Base-by-base conservation (phyloP, 2,888 invertebrate species). In the Cerastis leucographa region DNA sequence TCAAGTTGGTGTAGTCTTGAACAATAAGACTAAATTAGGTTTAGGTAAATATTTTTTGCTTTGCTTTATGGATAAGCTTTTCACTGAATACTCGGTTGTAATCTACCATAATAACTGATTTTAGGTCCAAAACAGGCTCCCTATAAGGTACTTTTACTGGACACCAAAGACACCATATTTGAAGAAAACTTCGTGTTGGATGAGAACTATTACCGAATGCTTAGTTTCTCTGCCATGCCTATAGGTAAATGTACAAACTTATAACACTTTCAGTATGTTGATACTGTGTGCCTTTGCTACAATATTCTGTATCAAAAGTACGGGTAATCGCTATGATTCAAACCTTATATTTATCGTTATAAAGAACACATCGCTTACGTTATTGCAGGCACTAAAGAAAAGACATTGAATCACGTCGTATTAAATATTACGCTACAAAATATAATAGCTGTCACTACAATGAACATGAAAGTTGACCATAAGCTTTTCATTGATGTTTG, bases 381-480 rank as follows among this genome's bases (percentile, higher is more conserved):
- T 74, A 40, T 80, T 77, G 11, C 81, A 95, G 95, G 97, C 44
- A 98, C 98, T 0, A 97, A 97, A 83, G 97, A 97, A 70, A 95
- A 96, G 61, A 97, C 97, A n/a, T 95, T 97, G 17, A 97, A 97
- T 17, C 98, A 99, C 90, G 97, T 97, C 0, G 97, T 99, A 72
- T 88, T 98, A 1, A 97, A 97, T 49, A 96, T 98, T 62, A 96
- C 97, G 29, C 96, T 97, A 0, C 95, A 96, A 75, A 97, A 98
- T 88, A 97, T 99, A 75, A 93, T 97, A 19, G 97, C 97, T 83
- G 97, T 99, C 9, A 97, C 98, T 6, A 97, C 97, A 90, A 96
- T 97, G 88, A 95, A 92, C 17, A 93, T 99, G 42, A 98, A 98
- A 93, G 95, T 98, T 40, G 98, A 99, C 89, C 97, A 97, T 9